These are phyloP conservation scores for Cheirogaleus medius DNA, from an alignment of 2,113 vertebrate species.

Conservation along the genomic window DNA sequence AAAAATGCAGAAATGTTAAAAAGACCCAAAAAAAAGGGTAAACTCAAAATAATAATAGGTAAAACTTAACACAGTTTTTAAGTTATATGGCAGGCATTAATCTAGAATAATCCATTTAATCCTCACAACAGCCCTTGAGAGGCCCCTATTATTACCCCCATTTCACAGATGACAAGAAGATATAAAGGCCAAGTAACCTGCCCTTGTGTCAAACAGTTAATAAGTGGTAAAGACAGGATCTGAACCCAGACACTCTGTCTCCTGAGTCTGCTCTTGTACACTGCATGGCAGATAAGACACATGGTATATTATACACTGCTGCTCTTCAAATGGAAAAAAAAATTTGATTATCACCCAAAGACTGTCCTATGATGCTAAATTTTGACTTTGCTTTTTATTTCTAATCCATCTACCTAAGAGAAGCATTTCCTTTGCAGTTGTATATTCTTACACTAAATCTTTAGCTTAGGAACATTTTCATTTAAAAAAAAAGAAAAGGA, in stretches of 20 bases:
- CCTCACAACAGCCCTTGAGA: neutral
- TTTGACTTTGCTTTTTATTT: slow-evolving; percentile 39
- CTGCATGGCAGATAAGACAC: too few relatives aligned
- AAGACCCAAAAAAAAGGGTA: neutral
- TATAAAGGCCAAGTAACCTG: neutral
- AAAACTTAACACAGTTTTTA: neutral
- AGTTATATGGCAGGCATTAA: neutral
- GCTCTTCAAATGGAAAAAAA: neutral
- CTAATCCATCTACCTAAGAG: neutral
- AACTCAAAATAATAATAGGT: neutral
- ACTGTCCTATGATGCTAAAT: neutral
- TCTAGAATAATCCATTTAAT: neutral
- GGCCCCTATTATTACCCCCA: neutral
- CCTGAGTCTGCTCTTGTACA: neutral
- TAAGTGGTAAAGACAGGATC: neutral
- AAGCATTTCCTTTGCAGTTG: neutral
- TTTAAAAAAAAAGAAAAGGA: neutral
- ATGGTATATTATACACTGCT: neutral
- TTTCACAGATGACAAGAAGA: neutral
- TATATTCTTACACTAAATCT: neutral
- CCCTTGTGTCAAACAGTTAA: neutral
- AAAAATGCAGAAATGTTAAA: neutral
- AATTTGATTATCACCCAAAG: neutral
- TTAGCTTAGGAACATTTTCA: neutral
- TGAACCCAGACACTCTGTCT: neutral